Evolutionary conservation across 1,140 invertebrate species (phyloP).

Genomic region (Rhyacophila brunnea): DNA sequence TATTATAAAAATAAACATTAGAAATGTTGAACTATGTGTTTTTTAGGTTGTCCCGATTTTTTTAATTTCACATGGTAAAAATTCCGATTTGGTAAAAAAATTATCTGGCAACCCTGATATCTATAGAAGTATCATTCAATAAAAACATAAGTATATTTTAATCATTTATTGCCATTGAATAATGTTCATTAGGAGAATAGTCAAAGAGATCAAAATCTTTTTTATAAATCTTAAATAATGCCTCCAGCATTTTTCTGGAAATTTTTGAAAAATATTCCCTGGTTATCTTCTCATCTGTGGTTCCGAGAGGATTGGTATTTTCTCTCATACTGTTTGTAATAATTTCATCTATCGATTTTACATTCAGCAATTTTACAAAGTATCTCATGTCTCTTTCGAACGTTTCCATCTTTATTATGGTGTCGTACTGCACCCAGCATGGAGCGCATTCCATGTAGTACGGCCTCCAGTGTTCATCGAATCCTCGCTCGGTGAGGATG

Average conservation of each 20-base stretch:
- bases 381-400: conserved; percentile 53
- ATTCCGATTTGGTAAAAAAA: too few species aligned
- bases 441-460: conserved; percentile 47
- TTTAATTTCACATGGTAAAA: too few species aligned
- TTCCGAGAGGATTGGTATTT: conserved; percentile 39
- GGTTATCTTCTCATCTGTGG: conserved; percentile 36
- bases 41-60: too few species aligned
- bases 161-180: conserved; percentile 31
- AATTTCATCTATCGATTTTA: conserved; percentile 27
- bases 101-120: too few species aligned
- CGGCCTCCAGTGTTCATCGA: conserved; percentile 54
- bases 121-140: too few species aligned
- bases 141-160: too few species aligned
- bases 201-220: conserved; percentile 55
- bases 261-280: conserved; percentile 51
- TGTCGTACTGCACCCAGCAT: conserved; percentile 46
- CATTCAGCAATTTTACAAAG: conserved; percentile 45
- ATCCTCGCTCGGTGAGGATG: conserved; percentile 41
- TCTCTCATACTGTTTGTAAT: conserved; percentile 13
- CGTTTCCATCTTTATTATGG: conserved; percentile 50
- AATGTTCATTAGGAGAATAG: conserved; percentile 41
- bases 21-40: too few species aligned
- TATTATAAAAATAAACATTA: too few species aligned
- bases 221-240: conserved; percentile 56
- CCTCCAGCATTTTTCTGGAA: conserved; percentile 42